Evolutionary conservation across 1,140 invertebrate species (phyloP).

Genomic region (Magallana gigas): DNA sequence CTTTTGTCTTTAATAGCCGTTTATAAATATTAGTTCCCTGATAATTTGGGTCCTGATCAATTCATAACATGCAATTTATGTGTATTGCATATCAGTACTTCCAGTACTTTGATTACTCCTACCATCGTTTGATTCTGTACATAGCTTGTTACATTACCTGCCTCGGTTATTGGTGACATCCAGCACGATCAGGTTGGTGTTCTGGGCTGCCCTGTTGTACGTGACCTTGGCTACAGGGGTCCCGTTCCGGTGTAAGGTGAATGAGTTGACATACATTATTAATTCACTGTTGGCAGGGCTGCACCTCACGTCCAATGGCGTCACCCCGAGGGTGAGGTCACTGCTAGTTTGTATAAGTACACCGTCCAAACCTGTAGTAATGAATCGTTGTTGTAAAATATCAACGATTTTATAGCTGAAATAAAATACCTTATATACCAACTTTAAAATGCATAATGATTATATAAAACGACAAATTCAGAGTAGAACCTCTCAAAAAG

Average conservation of each 20-base stretch:
- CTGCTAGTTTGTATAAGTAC: neutral
- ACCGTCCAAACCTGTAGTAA: neutral
- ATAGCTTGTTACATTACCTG: neutral
- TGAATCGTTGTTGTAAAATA: neutral
- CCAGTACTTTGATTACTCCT: too few species aligned
- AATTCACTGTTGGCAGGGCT: neutral
- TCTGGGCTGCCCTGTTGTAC: neutral
- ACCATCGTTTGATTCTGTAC: too few species aligned
- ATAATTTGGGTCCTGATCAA: too few species aligned
- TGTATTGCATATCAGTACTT: too few species aligned
- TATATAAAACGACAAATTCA: too few species aligned
- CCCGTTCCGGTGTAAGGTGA: neutral
- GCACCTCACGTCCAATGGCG: neutral
- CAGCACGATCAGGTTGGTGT: neutral
- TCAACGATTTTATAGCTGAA: neutral
- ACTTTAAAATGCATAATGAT: too few species aligned
- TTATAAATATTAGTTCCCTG: too few species aligned
- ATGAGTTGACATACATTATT: neutral
- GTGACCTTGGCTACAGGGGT: neutral
- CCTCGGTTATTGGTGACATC: neutral
- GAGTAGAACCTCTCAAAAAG: too few species aligned
- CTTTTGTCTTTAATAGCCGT: too few species aligned
- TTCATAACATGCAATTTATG: too few species aligned
- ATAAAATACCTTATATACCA: neutral
- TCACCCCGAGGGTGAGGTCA: neutral